These are phyloP conservation scores for Pachyseris speciosa DNA, from an alignment of 64 coral and sea anemone species.

Conservation along the genomic window DNA sequence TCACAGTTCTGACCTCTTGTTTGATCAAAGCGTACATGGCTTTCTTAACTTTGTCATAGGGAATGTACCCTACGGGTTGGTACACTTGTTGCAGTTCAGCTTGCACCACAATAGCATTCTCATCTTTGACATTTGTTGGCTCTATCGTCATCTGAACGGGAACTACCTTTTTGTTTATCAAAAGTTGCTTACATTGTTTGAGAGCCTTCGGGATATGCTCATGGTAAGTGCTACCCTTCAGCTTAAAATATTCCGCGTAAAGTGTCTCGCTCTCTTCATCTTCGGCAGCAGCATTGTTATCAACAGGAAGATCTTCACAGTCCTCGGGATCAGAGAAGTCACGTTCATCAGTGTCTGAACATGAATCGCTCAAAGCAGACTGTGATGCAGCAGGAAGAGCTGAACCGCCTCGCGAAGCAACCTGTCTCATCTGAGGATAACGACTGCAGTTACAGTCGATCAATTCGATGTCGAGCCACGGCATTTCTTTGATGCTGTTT, in stretches of 20 bases:
- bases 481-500: too few relatives aligned
- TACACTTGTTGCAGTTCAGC: slow-evolving; percentile 33
- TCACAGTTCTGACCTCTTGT: slow-evolving; percentile 39
- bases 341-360: too few relatives aligned
- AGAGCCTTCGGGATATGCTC: slow-evolving; percentile 46
- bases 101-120: slow-evolving; percentile 68
- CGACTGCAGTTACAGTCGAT: neutral
- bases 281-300: too few relatives aligned
- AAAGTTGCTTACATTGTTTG: neutral
- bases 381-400: neutral
- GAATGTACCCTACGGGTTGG: slow-evolving; percentile 46
- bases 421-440: neutral
- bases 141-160: neutral
- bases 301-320: too few relatives aligned
- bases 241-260: slow-evolving; percentile 14
- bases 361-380: too few relatives aligned
- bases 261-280: neutral
- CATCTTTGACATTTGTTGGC: slow-evolving; percentile 51
- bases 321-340: too few relatives aligned
- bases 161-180: slow-evolving; percentile 30
- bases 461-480: neutral
- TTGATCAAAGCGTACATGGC: slow-evolving; percentile 21
- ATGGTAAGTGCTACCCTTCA: slow-evolving; percentile 57
- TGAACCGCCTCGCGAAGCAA: neutral
- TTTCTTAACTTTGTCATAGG: slow-evolving; percentile 53